phyloP scores from a whole-genome alignment of 2,113 vertebrate species.

The Burhinus oedicnemus region DNA sequence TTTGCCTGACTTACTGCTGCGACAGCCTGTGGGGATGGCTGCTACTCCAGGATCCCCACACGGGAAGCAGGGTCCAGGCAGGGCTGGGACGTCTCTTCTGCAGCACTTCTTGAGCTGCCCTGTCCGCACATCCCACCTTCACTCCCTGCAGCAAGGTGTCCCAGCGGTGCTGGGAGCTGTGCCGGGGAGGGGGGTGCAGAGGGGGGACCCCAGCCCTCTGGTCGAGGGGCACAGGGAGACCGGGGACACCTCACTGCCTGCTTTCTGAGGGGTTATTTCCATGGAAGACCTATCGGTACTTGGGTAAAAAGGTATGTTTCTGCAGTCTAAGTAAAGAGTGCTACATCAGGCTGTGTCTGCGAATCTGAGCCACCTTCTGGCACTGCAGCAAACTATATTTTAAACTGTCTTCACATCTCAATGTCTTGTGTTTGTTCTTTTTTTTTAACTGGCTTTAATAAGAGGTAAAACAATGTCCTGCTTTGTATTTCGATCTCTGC shows the following conservation, averaged over 20 bases:
- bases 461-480: not conserved
- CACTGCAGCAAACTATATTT: not conserved
- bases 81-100: not conserved
- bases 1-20: not conserved
- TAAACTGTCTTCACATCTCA: not conserved
- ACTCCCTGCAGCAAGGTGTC: accelerated
- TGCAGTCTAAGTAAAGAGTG: not conserved
- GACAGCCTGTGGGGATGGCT: accelerated
- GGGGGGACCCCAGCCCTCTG: too few relatives aligned
- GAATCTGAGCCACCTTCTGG: not conserved
- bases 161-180: accelerated
- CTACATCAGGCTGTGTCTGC: not conserved
- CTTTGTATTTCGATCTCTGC: not conserved
- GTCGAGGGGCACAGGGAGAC: not conserved
- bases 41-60: accelerated
- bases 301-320: not conserved
- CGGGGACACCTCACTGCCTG: too few relatives aligned
- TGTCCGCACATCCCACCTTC: not conserved
- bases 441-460: not conserved
- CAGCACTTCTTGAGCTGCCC: accelerated
- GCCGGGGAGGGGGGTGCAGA: too few relatives aligned
- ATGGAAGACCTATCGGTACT: not conserved
- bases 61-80: not conserved
- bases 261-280: not conserved
- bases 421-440: not conserved